These are phyloP conservation scores for Andrena dorsata DNA, from an alignment of 2,888 invertebrate genomes.

Conservation along the genomic window DNA sequence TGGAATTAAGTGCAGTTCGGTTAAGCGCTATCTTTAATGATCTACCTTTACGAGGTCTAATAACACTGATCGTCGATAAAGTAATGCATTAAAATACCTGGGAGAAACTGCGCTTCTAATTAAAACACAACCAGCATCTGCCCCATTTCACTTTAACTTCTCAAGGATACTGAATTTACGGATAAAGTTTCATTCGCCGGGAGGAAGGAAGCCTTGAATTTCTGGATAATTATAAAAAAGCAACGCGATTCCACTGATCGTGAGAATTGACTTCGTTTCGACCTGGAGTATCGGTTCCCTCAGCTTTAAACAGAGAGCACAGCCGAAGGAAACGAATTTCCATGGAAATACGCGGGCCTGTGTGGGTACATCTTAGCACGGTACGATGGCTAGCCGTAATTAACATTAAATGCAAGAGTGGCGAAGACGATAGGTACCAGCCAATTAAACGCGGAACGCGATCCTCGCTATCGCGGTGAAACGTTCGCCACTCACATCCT, in stretches of 20 bases:
- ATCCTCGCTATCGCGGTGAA: neutral
- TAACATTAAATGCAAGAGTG: slow-evolving; percentile 18
- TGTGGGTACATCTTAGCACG: neutral
- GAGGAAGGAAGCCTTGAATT: neutral
- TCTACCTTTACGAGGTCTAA: neutral
- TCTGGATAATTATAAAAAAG: neutral
- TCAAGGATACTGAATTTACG: neutral
- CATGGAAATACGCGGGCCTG: neutral
- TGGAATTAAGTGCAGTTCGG: neutral
- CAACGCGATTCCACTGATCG: neutral
- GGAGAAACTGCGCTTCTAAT: neutral
- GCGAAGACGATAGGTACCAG: neutral
- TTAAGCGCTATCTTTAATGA: neutral
- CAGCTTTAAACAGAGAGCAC: neutral
- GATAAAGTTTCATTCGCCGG: neutral
- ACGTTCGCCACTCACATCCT: neutral
- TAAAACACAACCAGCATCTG: neutral
- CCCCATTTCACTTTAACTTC: neutral
- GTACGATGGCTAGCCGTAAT: slow-evolving; percentile 12
- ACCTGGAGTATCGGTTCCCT: neutral
- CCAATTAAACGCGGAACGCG: slow-evolving; percentile 10
- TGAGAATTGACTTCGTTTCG: neutral
- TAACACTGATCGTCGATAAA: neutral
- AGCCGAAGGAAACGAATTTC: neutral
- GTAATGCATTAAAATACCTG: neutral